These are phyloP conservation scores for Macrotus californicus DNA, from an alignment of 2,113 vertebrate species.

Conservation along the genomic window DNA sequence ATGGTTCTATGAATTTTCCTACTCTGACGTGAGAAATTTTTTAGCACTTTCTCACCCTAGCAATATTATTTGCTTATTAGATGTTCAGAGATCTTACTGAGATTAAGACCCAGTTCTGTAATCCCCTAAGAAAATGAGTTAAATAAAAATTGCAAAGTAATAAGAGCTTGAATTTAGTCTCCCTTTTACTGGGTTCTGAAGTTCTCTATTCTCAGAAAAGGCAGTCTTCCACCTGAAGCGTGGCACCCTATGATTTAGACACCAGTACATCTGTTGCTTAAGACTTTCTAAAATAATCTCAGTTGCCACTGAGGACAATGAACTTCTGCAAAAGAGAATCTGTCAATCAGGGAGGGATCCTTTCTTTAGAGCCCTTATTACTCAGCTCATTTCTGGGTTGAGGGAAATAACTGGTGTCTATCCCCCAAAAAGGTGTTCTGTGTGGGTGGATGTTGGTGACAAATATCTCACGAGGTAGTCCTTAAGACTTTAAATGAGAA, in stretches of 20 bases:
- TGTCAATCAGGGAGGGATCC: not conserved
- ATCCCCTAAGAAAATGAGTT: not conserved
- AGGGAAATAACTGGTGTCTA: not conserved
- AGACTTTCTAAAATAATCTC: slow-evolving; percentile 55
- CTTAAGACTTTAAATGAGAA: not conserved
- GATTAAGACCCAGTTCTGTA: not conserved
- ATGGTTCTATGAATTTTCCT: not conserved
- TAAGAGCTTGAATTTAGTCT: not conserved
- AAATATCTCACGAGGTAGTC: not conserved
- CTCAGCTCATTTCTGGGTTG: not conserved
- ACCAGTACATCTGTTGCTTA: slow-evolving; percentile 36
- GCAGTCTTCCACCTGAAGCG: slow-evolving; percentile 25
- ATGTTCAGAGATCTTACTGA: not conserved
- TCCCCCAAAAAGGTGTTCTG: not conserved
- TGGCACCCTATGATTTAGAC: not conserved
- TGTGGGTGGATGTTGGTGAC: not conserved
- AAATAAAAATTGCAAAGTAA: not conserved
- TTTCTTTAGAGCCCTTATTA: not conserved
- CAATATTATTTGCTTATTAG: not conserved
- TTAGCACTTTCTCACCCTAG: not conserved
- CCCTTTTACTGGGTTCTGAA: not conserved
- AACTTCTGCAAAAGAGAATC: slow-evolving; percentile 51
- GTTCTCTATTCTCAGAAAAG: slow-evolving; percentile 29
- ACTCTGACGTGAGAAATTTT: not conserved
- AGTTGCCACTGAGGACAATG: slow-evolving; percentile 33